Evolutionary conservation across 2,797 vertebrate genomes (phyloP).

Genomic region (Tympanoctomys barrerae): DNA sequence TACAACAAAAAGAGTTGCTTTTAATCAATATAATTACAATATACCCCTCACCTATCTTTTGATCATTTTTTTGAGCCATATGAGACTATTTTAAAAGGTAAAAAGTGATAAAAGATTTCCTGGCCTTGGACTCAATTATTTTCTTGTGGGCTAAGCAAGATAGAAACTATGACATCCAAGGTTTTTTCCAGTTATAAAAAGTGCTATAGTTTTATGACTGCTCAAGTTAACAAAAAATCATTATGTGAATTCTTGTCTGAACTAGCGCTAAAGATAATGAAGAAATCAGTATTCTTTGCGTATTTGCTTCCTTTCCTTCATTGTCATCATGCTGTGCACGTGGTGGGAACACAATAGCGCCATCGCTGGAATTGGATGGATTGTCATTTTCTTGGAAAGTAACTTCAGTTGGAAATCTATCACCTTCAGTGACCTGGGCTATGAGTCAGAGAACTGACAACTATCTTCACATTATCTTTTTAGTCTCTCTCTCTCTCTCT

Average conservation of each 20-base stretch:
- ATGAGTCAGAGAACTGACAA: neutral
- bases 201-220: neutral
- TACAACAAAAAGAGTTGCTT: neutral
- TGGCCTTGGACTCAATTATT: neutral
- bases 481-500: neutral
- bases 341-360: neutral
- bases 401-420: constrained; percentile 62
- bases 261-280: neutral
- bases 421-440: constrained; percentile 42
- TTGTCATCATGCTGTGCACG: neutral
- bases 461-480: neutral
- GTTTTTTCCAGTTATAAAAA: constrained; percentile 43
- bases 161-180: neutral
- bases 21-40: neutral
- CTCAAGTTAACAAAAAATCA: neutral
- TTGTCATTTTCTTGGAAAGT: constrained; percentile 59
- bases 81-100: neutral
- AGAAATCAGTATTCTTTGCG: neutral
- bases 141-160: constrained; percentile 6
- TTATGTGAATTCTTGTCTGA: neutral
- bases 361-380: constrained; percentile 26
- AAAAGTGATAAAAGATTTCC: neutral
- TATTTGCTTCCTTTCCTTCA: constrained; percentile 28
- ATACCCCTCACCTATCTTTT: neutral
- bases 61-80: neutral